Evolutionary conservation across 1,140 invertebrate genomes (phyloP).

Genomic region (Archivesica marissinica): DNA sequence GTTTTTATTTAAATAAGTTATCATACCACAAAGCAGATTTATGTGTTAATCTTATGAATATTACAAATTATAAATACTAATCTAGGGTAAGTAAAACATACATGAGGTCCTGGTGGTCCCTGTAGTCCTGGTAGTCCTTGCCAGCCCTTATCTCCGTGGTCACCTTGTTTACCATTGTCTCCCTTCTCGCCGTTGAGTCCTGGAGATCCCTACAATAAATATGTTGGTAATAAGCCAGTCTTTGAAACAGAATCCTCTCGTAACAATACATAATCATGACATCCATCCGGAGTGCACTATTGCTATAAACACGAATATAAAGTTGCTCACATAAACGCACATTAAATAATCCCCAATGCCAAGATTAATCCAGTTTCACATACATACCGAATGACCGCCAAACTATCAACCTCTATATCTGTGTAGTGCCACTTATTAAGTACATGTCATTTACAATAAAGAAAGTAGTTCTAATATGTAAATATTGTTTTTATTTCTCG

Average conservation of each 20-base stretch:
- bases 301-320: no score
- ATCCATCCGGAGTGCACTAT: no score
- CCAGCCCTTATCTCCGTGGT: conserved; percentile 93
- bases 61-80: neutral
- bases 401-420: no score
- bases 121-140: conserved; percentile 88
- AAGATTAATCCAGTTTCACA: no score
- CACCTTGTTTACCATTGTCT: conserved; percentile 90
- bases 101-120: conserved; percentile 84
- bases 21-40: neutral
- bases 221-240: neutral
- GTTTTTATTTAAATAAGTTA: neutral
- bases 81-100: conserved; percentile 49
- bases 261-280: no score
- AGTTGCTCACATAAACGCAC: no score
- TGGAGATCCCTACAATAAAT: conserved; percentile 85
- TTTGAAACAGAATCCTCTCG: neutral
- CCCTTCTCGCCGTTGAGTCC: conserved; percentile 83
- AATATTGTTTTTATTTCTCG: no score
- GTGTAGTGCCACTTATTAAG: no score
- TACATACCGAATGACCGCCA: no score
- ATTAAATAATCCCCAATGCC: no score
- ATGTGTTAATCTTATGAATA: neutral
- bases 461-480: no score
- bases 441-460: no score